Evolutionary conservation across 2,797 vertebrate species (phyloP), one percentile per base, ranked within the genome.

Genomic region (Argya squamiceps): DNA sequence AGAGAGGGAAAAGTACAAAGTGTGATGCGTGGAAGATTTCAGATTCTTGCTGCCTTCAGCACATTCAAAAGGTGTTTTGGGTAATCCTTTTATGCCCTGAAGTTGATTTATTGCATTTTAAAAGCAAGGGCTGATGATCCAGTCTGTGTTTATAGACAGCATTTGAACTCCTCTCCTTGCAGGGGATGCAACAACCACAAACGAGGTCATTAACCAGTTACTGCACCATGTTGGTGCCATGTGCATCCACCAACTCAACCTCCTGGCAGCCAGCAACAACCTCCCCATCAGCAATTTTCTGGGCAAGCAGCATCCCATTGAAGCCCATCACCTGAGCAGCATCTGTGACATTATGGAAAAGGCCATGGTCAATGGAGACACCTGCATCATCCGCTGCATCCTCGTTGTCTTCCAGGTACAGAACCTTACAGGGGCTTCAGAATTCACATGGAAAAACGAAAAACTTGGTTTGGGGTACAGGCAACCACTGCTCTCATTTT

Each of bases 341-440:
- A 99, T 99, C 96, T 99, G 99, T 95, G 99, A 99, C 97, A 99
- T 99, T 73, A 99, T 99, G 99, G 99, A 99, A 95, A 99, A 99
- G 96, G 99, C 99, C 88, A 99, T 99, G 99, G 99, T 99, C 81
- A 99, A 99, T 41, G 98, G 99, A 37, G 99, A 99, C 78, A 99
- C 99, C 30, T 99, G 99, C 96, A 99, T 99, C 90, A 99, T 99
- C 94, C 99, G 99, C 97, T 99, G 99, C 97, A 99, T 99, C 96
- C 98, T 99, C 65, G 99, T 99, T 46, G 99, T 99, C 93, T 99
- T 99, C 97, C 99, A 99, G 99, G 99, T 99, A 92, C 43, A 39
- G 6, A 9, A 15, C 29, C 69, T 39, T 11, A 21, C n/a, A 20
- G 30, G 27, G 34, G 2, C 59, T 88, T 70, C 29, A 37, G 22